Percentiles rank a stretch among this genome's conserved stretches.
These are phyloP conservation scores for Aleadryas rufinucha DNA, from an alignment of 2,113 vertebrate genomes.

Conservation along the genomic window DNA sequence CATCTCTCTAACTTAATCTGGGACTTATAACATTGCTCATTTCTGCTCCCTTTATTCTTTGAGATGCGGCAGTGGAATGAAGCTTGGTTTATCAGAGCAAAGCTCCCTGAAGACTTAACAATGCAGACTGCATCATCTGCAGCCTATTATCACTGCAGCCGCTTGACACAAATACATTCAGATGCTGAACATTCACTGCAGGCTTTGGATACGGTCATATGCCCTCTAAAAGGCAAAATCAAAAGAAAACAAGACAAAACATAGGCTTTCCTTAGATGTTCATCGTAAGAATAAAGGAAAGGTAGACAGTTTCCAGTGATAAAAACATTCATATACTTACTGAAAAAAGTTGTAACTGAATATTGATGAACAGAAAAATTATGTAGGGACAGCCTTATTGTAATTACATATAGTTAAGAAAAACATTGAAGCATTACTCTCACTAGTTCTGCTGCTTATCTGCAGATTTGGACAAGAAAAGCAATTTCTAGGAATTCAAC, in stretches of 20 bases:
- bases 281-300: background rate
- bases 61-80: background rate
- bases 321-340: background rate
- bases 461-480: background rate
- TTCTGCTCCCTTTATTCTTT: background rate
- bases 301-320: background rate
- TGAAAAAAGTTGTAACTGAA: background rate
- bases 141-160: slow-evolving; percentile 55
- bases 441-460: background rate
- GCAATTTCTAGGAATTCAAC: background rate
- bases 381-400: background rate
- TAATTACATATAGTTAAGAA: background rate
- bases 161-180: slow-evolving; percentile 48
- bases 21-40: background rate
- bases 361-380: background rate
- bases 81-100: background rate
- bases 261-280: background rate
- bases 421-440: background rate
- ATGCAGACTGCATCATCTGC: slow-evolving; percentile 47
- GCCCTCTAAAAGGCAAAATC: background rate
- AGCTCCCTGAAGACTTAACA: slow-evolving; percentile 41
- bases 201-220: background rate
- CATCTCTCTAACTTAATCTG: background rate
- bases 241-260: background rate
- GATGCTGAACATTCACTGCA: slow-evolving; percentile 37